Evolutionary conservation across 1,140 invertebrate genomes (phyloP).

Genomic region (Drosophila carrolli): DNA sequence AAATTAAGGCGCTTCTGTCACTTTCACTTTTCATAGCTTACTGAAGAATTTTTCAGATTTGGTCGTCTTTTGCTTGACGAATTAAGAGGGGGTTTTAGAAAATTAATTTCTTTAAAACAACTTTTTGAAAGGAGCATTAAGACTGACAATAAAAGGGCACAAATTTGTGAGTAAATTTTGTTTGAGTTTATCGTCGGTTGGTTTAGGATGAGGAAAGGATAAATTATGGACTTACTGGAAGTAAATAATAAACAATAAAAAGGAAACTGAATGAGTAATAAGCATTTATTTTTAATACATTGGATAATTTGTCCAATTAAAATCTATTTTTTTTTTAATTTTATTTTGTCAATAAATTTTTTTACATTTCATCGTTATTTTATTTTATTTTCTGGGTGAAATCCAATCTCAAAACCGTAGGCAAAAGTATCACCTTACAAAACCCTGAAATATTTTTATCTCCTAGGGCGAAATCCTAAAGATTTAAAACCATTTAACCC

Average conservation of each 20-base stretch:
- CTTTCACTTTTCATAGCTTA: constrained; percentile 67
- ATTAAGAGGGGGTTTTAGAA: constrained; percentile 30
- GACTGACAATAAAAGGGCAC: constrained; percentile 17
- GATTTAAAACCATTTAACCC: constrained; percentile 26
- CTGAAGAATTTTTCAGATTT: constrained; percentile 53
- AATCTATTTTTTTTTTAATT: too few relatives aligned
- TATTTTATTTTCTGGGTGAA: not conserved
- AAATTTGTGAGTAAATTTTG: constrained; percentile 10
- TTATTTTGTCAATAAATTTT: too few relatives aligned
- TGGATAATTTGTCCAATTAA: too few relatives aligned
- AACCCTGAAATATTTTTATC: constrained; percentile 2
- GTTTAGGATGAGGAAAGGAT: not conserved
- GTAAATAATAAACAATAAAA: too few relatives aligned
- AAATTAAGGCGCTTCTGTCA: constrained; percentile 76
- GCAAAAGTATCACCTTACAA: constrained; percentile 7
- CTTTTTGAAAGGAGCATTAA: constrained; percentile 17
- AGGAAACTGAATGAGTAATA: too few relatives aligned
- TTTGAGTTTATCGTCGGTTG: not conserved
- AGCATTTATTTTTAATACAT: too few relatives aligned
- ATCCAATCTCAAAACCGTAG: not conserved
- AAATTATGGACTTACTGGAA: not conserved
- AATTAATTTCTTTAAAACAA: constrained; percentile 61
- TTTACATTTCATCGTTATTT: too few relatives aligned
- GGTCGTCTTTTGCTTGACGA: constrained; percentile 48
- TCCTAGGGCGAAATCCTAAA: not conserved